Evolutionary conservation across 1,140 invertebrate genomes (phyloP), one percentile per base, ranked within the genome.

Genomic region (Hypsibius dujardini): DNA sequence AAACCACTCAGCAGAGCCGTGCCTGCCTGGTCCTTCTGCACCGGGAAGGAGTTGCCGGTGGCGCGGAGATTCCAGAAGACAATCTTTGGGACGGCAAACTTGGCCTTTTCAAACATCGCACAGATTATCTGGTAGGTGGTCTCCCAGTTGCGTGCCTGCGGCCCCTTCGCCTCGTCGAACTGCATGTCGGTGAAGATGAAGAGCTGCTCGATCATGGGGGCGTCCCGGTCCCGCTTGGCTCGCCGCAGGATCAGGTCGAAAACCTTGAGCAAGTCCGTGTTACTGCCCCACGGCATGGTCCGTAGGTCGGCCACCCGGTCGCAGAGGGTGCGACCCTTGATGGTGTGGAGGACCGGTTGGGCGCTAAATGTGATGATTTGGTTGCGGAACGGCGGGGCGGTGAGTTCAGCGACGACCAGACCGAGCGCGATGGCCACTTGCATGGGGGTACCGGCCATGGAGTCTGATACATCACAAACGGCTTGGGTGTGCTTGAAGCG

Each of bases 111-210:
- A n/a, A 12, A 56, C 50, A 56, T 7, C 50, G 7, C n/a, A 12
- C n/a, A 7, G n/a, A 56, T 56, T 12, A n/a, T n/a, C n/a, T 56
- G 7, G n/a, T 56, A 56, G 7, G n/a, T n/a, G 7, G 50, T 56
- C 28, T 28, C 28, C 28, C 28, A 28, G 28, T 28, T 28, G 28
- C 28, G 28, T 28, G 28, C 28, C 28, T 28, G 28, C 28, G 28
- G 28, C 28, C 50, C 50, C 7, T n/a, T 7, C 7, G 50, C 50
- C 50, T 56, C 7, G n/a, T 56, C 50, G n/a, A 56, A 56, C 50
- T 56, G 50, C 50, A 56, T 56, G 50, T 56, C 50, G n/a, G 7
- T 56, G 50, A 56, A 56, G n/a, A 56, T 56, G 50, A 56, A 56
- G 7, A 56, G n/a, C 50, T 56, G 7, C 50, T 56, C 50, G 7